A percentile compares a stretch with the other conserved stretches of the same genome.
These are phyloP conservation scores for Lordiphosa andalusiaca DNA, from an alignment of 2,888 invertebrate species.

Conservation along the genomic window DNA sequence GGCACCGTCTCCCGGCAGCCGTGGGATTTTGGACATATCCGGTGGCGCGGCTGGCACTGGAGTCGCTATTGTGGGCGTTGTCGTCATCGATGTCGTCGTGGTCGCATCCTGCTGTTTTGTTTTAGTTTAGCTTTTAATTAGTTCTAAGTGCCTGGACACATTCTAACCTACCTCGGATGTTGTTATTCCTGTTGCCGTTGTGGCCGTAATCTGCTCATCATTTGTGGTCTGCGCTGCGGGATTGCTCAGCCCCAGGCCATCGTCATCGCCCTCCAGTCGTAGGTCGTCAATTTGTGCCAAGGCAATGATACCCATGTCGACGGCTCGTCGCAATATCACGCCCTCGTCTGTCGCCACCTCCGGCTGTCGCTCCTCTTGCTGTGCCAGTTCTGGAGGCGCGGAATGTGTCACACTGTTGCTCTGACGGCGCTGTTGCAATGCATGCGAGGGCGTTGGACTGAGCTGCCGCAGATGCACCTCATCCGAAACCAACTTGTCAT, in stretches of 20 bases:
- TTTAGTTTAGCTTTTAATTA: constrained; percentile 58
- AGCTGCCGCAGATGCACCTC: constrained; percentile 73
- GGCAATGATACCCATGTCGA: constrained; percentile 58
- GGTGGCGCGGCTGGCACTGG: constrained; percentile 29
- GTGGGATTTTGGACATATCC: constrained; percentile 79
- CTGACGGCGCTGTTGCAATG: constrained; percentile 55
- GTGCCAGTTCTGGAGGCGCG: constrained; percentile 54
- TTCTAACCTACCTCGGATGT: constrained; percentile 68
- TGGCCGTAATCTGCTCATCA: constrained; percentile 59
- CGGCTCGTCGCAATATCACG: constrained; percentile 55
- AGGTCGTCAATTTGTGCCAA: constrained; percentile 68
- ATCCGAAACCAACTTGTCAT: constrained; percentile 76
- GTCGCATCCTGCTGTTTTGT: constrained; percentile 58
- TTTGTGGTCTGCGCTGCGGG: constrained; percentile 60
- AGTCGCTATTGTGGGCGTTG: constrained; percentile 22
- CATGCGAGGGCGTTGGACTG: constrained; percentile 68
- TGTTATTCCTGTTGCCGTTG: constrained; percentile 12
- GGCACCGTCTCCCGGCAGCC: constrained; percentile 79
- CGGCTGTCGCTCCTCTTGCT: constrained; percentile 19
- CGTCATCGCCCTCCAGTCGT: constrained; percentile 46
- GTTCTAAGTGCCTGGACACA: constrained; percentile 56
- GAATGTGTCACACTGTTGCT: constrained; percentile 52
- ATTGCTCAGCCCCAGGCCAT: constrained; percentile 60
- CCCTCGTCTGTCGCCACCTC: constrained; percentile 11
- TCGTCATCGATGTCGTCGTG: constrained; percentile 8